A percentile compares a stretch with the other conserved stretches of the same genome.
These are phyloP conservation scores for Omphaloscelis lunosa DNA, from an alignment of 2,888 invertebrate species.

Conservation along the genomic window DNA sequence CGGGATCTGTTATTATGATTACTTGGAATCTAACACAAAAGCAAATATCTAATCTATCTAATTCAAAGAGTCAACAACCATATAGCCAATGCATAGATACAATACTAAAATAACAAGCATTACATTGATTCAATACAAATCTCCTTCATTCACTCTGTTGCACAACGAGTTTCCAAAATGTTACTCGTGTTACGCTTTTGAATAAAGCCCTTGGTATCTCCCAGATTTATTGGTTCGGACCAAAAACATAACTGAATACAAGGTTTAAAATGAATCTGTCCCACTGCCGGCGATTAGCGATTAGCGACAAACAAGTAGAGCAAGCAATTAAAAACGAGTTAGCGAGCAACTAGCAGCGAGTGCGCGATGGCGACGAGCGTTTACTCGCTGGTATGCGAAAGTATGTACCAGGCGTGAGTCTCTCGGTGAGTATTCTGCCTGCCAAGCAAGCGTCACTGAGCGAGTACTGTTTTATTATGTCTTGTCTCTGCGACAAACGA, in stretches of 20 bases:
- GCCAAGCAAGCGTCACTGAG: no score
- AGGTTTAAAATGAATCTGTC: background rate
- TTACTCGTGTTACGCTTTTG: conserved; percentile 36
- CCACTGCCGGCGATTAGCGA: background rate
- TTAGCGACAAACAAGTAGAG: background rate
- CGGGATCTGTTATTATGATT: background rate
- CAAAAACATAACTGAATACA: conserved; percentile 32
- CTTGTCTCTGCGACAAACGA: background rate
- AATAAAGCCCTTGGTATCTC: conserved; percentile 43
- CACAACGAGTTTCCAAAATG: conserved; percentile 37
- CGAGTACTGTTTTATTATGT: no score
- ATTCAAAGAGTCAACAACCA: background rate
- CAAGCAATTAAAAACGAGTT: background rate
- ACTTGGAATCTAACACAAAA: conserved; percentile 6
- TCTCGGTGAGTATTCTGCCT: background rate
- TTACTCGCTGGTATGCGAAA: background rate
- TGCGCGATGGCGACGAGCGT: background rate
- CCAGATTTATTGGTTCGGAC: conserved; percentile 46
- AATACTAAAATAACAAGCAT: conserved; percentile 43
- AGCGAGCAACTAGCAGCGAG: background rate
- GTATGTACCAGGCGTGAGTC: background rate
- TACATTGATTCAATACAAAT: conserved; percentile 48
- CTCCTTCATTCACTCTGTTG: conserved; percentile 23
- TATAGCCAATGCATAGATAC: conserved; percentile 1
- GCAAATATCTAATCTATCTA: background rate